Conservation (phyloP, 2,113 vertebrate species). For the Coregonus clupeaformis region DNA sequence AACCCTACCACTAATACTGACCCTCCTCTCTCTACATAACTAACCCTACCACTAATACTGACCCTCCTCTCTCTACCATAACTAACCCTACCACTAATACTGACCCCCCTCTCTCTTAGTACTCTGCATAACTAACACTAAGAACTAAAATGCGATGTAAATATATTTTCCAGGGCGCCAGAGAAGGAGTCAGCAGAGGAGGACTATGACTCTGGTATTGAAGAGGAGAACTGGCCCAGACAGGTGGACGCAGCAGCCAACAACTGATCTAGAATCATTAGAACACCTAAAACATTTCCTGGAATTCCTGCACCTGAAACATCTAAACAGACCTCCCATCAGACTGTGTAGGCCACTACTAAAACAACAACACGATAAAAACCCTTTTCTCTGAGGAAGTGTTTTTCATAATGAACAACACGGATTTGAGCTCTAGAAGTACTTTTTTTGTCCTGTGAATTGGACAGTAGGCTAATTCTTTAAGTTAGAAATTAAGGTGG, state of each 20-base stretch:
- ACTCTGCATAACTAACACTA: too few relatives aligned
- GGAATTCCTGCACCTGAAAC: slow-evolving; percentile 35
- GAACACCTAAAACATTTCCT: slow-evolving; percentile 35
- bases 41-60: too few relatives aligned
- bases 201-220: slow-evolving; percentile 92
- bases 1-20: too few relatives aligned
- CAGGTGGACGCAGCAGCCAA: slow-evolving; percentile 95
- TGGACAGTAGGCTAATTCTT: slow-evolving; percentile 42
- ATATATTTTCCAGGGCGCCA: slow-evolving; percentile 78
- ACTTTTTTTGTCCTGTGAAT: slow-evolving; percentile 46
- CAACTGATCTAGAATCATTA: slow-evolving; percentile 76
- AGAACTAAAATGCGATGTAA: slow-evolving; percentile 15
- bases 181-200: slow-evolving; percentile 89
- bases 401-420: slow-evolving; percentile 50
- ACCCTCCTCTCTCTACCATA: too few relatives aligned
- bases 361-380: slow-evolving; percentile 12
- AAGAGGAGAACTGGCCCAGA: slow-evolving; percentile 94
- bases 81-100: too few relatives aligned
- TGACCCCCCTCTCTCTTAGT: too few relatives aligned
- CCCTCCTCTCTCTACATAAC: too few relatives aligned
- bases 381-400: neutral
- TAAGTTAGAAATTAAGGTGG: slow-evolving; percentile 22
- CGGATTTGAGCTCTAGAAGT: slow-evolving; percentile 27
- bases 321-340: slow-evolving; percentile 14
- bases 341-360: neutral